phyloP scores from a whole-genome alignment of 2,113 vertebrate species.

The Alectura lathami region DNA sequence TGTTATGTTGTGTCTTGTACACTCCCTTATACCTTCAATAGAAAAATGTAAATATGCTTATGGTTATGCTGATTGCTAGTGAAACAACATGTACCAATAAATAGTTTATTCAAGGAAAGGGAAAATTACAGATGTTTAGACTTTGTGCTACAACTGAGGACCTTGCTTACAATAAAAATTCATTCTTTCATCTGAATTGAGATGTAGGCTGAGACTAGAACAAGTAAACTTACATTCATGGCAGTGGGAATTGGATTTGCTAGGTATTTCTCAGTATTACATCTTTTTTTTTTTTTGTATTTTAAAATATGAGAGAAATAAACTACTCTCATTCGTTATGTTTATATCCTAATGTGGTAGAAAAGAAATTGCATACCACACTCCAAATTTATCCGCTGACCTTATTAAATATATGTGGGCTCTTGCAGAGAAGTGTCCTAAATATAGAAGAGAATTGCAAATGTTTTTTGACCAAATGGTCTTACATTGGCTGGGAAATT shows the following conservation, averaged over 20 bases:
- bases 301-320: neutral
- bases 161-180: neutral
- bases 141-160: neutral
- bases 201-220: neutral
- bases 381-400: neutral
- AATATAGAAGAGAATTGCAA: conserved; percentile 25
- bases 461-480: neutral
- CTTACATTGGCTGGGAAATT: neutral
- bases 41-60: neutral
- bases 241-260: neutral
- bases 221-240: neutral
- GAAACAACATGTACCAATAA: neutral
- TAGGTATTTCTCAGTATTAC: neutral
- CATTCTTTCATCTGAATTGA: neutral
- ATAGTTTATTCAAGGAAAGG: neutral
- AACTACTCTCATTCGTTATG: neutral
- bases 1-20: neutral
- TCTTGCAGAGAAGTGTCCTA: neutral
- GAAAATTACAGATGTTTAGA: neutral
- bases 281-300: neutral
- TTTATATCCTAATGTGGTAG: neutral
- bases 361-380: neutral
- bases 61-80: neutral
- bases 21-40: neutral
- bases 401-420: neutral